phyloP scores from a whole-genome alignment of 1,140 invertebrate species.

The Sinonovacula constricta region DNA sequence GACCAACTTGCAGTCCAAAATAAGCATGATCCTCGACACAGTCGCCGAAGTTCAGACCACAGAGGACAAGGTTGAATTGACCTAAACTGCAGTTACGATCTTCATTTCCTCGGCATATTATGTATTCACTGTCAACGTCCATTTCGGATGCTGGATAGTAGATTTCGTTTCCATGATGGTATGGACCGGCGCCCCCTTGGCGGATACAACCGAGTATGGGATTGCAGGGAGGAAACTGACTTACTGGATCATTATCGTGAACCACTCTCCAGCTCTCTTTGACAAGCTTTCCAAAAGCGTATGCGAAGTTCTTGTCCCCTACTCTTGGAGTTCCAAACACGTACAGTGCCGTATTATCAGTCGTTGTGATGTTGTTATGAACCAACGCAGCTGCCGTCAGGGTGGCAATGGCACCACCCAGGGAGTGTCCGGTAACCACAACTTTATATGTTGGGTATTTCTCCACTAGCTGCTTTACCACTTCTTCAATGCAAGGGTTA shows the following conservation, averaged over 20 bases:
- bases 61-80: too few species aligned
- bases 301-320: slow-evolving; percentile 16
- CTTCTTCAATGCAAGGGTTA: not conserved
- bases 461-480: not conserved
- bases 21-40: too few species aligned
- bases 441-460: slow-evolving; percentile 1
- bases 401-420: slow-evolving; percentile 18
- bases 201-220: not conserved
- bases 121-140: not conserved
- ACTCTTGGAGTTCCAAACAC: slow-evolving; percentile 14
- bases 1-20: too few species aligned
- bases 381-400: slow-evolving; percentile 3
- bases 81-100: slow-evolving; percentile 7
- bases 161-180: slow-evolving; percentile 20
- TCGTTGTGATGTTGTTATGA: slow-evolving; percentile 2
- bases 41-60: too few species aligned
- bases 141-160: slow-evolving; percentile 5
- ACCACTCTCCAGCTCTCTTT: slow-evolving; percentile 28
- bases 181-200: not conserved
- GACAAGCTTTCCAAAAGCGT: not conserved
- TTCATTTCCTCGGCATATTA: slow-evolving; percentile 3
- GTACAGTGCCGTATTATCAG: not conserved
- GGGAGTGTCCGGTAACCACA: slow-evolving; percentile 26
- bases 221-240: slow-evolving; percentile 2
- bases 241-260: slow-evolving; percentile 15